phyloP scores from a whole-genome alignment of 2,113 vertebrate genomes.

The Uropsilus gracilis region DNA sequence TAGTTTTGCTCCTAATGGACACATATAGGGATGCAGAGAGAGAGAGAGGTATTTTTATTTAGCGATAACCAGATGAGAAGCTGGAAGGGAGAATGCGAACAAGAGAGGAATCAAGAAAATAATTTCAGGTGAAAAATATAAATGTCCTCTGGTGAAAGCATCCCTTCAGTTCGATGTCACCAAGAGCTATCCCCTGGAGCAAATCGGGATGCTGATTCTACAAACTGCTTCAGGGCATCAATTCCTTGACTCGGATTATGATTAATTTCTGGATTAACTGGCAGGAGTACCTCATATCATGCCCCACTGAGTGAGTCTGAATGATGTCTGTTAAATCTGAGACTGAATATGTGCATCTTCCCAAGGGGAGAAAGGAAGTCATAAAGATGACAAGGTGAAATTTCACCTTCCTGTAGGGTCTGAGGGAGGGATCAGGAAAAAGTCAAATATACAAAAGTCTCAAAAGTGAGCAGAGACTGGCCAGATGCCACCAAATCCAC shows the following conservation, averaged over 20 bases:
- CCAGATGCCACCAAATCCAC: background rate
- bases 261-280: background rate
- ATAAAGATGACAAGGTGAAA: background rate
- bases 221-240: no score
- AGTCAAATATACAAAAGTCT: background rate
- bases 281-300: background rate
- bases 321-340: background rate
- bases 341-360: background rate
- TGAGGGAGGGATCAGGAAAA: background rate
- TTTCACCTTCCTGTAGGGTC: background rate
- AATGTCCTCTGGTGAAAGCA: background rate
- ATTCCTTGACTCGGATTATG: background rate
- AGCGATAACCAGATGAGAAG: background rate
- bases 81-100: background rate
- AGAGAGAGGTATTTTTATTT: background rate
- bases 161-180: background rate
- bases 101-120: background rate
- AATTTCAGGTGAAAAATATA: background rate
- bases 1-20: background rate
- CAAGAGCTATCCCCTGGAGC: background rate
- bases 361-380: background rate
- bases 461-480: background rate
- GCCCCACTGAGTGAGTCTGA: background rate
- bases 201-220: background rate
- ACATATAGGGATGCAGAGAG: background rate